phyloP scores from a whole-genome alignment of 2,797 vertebrate genomes.

The Psittacula echo region DNA sequence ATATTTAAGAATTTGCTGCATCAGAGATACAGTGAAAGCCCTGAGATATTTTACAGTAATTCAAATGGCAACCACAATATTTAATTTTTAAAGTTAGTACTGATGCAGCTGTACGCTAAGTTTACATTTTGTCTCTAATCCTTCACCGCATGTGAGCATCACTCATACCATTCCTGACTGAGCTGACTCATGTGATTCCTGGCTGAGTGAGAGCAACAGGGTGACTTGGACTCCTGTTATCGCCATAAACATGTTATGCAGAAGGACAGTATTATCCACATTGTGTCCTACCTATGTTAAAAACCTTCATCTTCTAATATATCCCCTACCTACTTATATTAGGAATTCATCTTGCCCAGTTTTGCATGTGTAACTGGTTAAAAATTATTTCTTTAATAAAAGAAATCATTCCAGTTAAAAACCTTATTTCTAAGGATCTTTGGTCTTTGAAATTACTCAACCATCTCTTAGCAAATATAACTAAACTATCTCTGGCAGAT shows the following conservation, averaged over 20 bases:
- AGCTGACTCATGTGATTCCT: neutral
- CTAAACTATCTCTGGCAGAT: neutral
- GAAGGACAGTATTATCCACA: neutral
- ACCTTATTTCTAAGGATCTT: neutral
- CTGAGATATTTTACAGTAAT: neutral
- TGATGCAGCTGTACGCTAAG: neutral
- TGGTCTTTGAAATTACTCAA: neutral
- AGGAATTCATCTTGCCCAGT: neutral
- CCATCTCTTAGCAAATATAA: neutral
- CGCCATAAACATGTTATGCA: neutral
- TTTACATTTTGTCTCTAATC: neutral
- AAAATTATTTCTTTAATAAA: neutral
- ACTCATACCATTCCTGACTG: neutral
- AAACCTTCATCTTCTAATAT: neutral
- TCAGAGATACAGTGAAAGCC: neutral
- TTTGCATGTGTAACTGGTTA: neutral
- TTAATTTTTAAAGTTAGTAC: neutral
- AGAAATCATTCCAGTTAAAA: neutral
- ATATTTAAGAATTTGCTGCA: neutral
- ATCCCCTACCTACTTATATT: neutral
- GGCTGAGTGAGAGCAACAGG: neutral
- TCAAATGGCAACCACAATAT: neutral
- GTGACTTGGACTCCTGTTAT: neutral
- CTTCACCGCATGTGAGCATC: neutral
- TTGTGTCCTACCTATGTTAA: neutral